Percentiles rank a stretch among this genome's conserved stretches.
These are phyloP conservation scores for Spinus olivaceus DNA, from an alignment of 2,797 vertebrate genomes.

Conservation along the genomic window DNA sequence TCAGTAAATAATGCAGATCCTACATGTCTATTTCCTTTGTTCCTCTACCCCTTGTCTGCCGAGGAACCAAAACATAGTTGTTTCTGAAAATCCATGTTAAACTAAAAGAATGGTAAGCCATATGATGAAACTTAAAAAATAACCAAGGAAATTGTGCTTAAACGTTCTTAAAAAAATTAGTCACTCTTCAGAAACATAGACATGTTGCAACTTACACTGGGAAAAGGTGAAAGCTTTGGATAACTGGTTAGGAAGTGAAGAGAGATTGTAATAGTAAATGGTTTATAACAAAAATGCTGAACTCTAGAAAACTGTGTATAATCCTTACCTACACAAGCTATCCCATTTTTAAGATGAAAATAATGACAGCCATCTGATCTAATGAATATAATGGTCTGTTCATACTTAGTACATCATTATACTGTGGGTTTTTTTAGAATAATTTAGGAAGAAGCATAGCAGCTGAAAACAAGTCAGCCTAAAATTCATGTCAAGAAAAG, in stretches of 20 bases:
- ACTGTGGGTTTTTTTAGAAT: accelerated
- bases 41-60: neutral
- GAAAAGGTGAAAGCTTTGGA: neutral
- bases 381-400: neutral
- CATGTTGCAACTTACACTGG: neutral
- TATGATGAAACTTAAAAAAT: neutral
- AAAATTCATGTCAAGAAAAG: neutral
- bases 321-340: neutral
- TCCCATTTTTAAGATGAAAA: neutral
- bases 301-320: neutral
- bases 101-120: neutral
- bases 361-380: neutral
- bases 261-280: neutral
- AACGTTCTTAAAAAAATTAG: neutral
- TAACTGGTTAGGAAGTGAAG: neutral
- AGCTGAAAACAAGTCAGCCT: neutral
- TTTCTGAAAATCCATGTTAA: neutral
- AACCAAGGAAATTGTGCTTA: neutral
- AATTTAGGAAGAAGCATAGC: neutral
- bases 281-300: neutral
- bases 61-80: neutral
- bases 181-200: neutral
- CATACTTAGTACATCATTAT: neutral
- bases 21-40: neutral
- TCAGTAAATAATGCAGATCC: neutral